Conservation (phyloP, 2,113 vertebrate genomes). For the Rana temporaria region DNA sequence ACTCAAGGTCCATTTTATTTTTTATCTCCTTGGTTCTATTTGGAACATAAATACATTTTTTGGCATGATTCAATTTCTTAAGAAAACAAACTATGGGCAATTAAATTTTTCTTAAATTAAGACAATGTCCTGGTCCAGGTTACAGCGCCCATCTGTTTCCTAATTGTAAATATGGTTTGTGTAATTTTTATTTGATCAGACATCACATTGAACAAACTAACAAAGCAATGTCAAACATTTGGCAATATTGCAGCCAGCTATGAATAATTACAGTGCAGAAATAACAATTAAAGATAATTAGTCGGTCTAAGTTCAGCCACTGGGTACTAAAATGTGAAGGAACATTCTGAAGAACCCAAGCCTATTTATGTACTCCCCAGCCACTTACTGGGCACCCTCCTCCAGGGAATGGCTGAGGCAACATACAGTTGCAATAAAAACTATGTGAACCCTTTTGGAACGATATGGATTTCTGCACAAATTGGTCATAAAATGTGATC, state of each 20-base stretch:
- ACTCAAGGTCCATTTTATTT: no score
- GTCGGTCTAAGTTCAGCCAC: neutral
- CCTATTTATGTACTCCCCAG: no score
- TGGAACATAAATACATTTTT: neutral
- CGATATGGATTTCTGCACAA: no score
- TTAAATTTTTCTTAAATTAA: neutral
- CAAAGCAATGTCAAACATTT: neutral
- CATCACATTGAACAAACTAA: constrained; percentile 2
- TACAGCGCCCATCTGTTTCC: neutral
- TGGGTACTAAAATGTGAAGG: neutral
- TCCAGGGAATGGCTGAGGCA: no score
- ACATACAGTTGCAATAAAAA: no score
- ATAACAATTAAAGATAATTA: constrained; percentile 28
- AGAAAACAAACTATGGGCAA: neutral
- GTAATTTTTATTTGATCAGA: constrained; percentile 12
- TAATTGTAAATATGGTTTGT: neutral
- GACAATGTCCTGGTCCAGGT: neutral
- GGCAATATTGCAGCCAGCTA: neutral
- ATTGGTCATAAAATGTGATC: no score
- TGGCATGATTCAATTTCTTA: neutral
- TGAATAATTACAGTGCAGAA: constrained; percentile 17
- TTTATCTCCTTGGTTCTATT: no score
- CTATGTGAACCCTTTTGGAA: no score
- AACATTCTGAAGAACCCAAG: neutral
- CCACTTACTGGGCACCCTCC: no score